Base-by-base conservation (phyloP, 64 coral and sea anemone genomes). In the Catalaphyllia jardinei region DNA sequence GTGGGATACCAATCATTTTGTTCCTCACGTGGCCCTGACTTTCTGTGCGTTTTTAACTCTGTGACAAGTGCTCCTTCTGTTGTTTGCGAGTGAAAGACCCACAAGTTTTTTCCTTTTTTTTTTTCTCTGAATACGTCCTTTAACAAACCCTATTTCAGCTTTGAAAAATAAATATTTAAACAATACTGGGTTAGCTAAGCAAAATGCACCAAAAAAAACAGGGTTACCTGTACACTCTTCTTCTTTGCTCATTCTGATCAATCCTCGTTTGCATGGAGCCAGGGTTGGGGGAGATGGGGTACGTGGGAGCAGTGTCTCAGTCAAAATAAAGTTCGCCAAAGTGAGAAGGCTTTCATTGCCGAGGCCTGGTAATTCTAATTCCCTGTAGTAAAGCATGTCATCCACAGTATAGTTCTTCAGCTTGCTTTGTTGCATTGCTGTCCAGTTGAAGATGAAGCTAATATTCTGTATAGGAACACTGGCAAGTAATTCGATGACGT, bases 371-470 rank as follows among this genome's bases (percentile, higher is more conserved):
- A 91, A 18, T 17, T n/a, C 15, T 25, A 35, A 67, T 92, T 62
- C 30, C 42, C 65, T 92, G 60, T 86, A 87, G 6, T 59, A 51
- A 30, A 75, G 25, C 27, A 86, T 49, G 16, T 92, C 83, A 78
- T 79, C 83, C 27, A 92, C 35, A 72, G 79, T 89, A 65, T 82
- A 96, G 35, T 86, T 93, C 15, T 77, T 65, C 52, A 96, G 67
- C 54, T 60, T 77, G 55, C 49, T 60, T 18, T 79, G 63, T 71
- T 75, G 62, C 20, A 80, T 4, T 25, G 52, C 28, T 16, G 79
- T 69, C 94, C 94, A 96, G 31, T 71, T 82, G 69, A 93, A 89
- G 30, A 96, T 87, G 14, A 90, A 79, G 20, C 91, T 93, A 86
- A 93, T 42, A 35, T 93, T 96, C 39, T 76, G 33, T 1, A 83